A percentile compares a stretch with the other conserved stretches of the same genome.
Conservation (phyloP, 2,113 vertebrate genomes). For the Sialia sialis region DNA sequence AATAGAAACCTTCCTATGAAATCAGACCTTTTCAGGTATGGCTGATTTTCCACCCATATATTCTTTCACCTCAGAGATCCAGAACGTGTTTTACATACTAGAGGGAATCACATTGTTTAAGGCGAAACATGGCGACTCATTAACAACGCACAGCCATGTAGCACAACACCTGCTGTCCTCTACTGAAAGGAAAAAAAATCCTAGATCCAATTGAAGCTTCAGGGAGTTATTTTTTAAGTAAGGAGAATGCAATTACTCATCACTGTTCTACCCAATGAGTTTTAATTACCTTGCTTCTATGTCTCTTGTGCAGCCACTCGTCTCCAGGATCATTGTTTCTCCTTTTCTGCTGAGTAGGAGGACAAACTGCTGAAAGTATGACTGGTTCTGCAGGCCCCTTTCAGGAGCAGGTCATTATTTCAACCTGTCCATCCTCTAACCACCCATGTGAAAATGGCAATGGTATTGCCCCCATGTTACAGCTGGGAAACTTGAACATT, state of each 20-base stretch:
- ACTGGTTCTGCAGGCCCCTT: not conserved
- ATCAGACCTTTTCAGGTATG: not conserved
- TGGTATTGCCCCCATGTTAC: not conserved
- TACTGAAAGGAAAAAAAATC: not conserved
- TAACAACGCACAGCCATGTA: not conserved
- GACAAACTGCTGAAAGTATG: not conserved
- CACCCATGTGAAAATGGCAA: not conserved
- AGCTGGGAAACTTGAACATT: not conserved
- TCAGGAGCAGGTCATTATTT: not conserved
- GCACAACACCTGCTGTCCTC: conserved; percentile 17
- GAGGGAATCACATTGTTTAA: not conserved
- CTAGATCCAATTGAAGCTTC: not conserved
- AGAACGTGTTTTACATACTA: not conserved
- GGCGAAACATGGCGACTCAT: not conserved
- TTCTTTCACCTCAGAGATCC: not conserved
- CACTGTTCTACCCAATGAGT: conserved; percentile 43
- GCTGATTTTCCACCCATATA: not conserved
- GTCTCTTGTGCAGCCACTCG: conserved; percentile 34
- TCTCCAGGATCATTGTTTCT: not conserved
- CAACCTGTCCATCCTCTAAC: not conserved
- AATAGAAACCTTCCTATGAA: not conserved
- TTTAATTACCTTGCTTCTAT: conserved; percentile 58
- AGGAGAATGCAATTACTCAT: conserved; percentile 51
- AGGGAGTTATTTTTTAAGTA: conserved; percentile 37
- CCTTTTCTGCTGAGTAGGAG: not conserved